These are phyloP conservation scores for Alauda arvensis DNA, from an alignment of 2,797 vertebrate species.

Conservation along the genomic window DNA sequence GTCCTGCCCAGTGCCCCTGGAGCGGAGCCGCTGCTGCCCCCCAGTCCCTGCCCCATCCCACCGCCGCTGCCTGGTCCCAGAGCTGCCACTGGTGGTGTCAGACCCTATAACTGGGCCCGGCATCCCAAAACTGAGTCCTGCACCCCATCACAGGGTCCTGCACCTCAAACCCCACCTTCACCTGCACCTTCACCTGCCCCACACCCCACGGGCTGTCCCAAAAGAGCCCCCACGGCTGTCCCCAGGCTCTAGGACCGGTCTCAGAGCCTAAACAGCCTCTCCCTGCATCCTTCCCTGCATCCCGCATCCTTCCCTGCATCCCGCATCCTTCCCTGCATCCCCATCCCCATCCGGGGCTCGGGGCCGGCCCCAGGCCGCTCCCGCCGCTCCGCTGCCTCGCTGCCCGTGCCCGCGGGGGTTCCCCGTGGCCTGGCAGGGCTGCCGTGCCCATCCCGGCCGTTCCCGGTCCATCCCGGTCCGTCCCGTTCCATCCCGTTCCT, in stretches of 20 bases:
- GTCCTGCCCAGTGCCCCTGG: rapidly evolving
- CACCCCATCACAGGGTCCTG: rapidly evolving
- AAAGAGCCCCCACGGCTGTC: neutral
- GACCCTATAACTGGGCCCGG: neutral
- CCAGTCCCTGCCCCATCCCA: neutral
- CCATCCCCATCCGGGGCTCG: neutral
- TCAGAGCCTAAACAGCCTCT: neutral
- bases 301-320: neutral
- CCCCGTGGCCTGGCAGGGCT: rapidly evolving
- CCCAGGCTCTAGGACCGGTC: too few species aligned
- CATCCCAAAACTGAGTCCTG: neutral
- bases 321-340: neutral
- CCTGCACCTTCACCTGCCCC: too few species aligned
- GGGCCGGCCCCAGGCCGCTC: too few species aligned
- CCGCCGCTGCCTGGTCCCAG: neutral
- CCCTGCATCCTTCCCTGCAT: neutral
- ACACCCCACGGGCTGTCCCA: neutral
- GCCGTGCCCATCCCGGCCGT: rapidly evolving
- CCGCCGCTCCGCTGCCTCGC: neutral
- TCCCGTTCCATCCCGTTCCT: neutral
- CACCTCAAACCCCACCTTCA: neutral
- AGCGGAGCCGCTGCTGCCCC: neutral
- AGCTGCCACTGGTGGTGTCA: neutral
- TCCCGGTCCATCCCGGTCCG: rapidly evolving
- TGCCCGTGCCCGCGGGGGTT: neutral